phyloP scores from a whole-genome alignment of 2,797 vertebrate genomes.

The Tenualosa thibaudeaui region DNA sequence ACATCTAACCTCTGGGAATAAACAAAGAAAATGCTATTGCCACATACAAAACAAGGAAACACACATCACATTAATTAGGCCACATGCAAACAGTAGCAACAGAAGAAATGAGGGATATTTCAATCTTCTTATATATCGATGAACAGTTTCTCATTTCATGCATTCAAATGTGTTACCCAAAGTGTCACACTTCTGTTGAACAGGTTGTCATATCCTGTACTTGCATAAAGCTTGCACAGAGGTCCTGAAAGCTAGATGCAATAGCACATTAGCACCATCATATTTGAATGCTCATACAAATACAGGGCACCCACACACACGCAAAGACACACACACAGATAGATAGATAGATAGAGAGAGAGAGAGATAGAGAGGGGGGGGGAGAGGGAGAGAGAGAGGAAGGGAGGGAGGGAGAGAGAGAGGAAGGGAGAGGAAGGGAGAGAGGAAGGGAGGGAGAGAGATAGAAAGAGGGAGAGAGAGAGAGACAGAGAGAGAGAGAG shows the following conservation, averaged over 20 bases:
- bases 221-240: too few relatives aligned
- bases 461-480: too few relatives aligned
- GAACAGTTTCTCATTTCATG: neutral
- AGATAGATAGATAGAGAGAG: neutral
- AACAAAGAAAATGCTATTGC: neutral
- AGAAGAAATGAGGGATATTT: neutral
- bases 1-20: neutral
- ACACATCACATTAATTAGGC: neutral
- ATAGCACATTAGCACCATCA: neutral
- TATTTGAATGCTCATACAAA: neutral
- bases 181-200: neutral
- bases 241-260: too few relatives aligned
- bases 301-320: constrained; percentile 1
- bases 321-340: neutral
- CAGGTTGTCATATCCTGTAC: neutral
- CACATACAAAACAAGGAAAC: neutral
- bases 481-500: too few relatives aligned
- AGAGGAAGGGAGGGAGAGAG: neutral
- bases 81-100: neutral
- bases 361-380: neutral
- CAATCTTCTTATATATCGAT: neutral
- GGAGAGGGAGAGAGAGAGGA: too few relatives aligned
- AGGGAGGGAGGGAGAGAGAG: too few relatives aligned
- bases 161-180: neutral
- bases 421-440: too few relatives aligned